Percentiles rank a stretch among this genome's conserved stretches.
Evolutionary conservation across 2,113 vertebrate genomes (phyloP).

Genomic region (Mobula birostris): DNA sequence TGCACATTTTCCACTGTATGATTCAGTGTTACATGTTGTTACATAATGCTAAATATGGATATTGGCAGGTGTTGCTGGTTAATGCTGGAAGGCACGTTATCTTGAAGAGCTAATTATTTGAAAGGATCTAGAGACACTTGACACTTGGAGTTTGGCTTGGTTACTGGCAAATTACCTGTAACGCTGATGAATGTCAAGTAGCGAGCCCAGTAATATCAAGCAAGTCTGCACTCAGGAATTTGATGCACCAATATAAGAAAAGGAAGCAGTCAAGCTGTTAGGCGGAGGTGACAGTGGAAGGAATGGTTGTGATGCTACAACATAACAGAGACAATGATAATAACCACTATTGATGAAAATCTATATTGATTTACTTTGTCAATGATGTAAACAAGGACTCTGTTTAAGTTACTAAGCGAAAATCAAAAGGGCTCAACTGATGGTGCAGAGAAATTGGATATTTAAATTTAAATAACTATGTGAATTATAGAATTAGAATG

Average conservation of each 20-base stretch:
- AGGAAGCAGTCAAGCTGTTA: not conserved
- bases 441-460: no score
- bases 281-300: not conserved
- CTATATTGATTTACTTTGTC: not conserved
- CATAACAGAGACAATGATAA: no score
- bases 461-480: no score
- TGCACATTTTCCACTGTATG: not conserved
- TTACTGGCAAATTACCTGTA: constrained; percentile 27
- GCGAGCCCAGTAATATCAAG: not conserved
- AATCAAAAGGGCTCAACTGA: no score
- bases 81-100: not conserved
- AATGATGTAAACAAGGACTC: no score
- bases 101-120: constrained; percentile 22
- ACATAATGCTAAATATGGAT: constrained; percentile 12
- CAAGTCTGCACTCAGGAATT: not conserved
- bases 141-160: not conserved
- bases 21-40: constrained; percentile 15
- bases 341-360: not conserved
- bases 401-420: no score
- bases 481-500: no score
- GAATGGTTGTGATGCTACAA: no score
- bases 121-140: constrained; percentile 21
- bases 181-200: constrained; percentile 22
- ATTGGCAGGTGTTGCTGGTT: constrained; percentile 14
- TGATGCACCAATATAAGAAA: not conserved